phyloP scores from a whole-genome alignment of 2,797 vertebrate species.

The Lagodon rhomboides region DNA sequence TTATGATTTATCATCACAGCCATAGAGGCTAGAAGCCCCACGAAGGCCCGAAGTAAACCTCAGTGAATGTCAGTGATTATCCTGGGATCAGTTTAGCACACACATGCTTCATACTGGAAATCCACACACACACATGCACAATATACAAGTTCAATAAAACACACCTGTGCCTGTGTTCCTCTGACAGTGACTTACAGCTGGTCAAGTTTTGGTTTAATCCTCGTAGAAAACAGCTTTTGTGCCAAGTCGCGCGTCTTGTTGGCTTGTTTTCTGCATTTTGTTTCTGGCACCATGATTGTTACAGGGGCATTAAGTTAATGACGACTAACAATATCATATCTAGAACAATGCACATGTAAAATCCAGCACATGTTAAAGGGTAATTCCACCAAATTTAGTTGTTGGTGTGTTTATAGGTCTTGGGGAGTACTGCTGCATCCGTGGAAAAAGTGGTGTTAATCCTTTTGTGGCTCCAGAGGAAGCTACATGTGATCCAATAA shows the following conservation, averaged over 20 bases:
- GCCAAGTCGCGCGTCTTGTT: not conserved
- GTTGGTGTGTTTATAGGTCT: too few species aligned
- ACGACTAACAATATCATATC: not conserved
- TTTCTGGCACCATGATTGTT: not conserved
- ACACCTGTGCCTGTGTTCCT: constrained; percentile 4
- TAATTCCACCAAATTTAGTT: too few species aligned
- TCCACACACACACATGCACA: constrained; percentile 2
- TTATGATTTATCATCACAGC: not conserved
- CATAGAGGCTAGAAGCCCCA: not conserved
- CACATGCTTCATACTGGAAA: constrained; percentile 21
- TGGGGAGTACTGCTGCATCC: too few species aligned
- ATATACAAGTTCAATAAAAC: not conserved
- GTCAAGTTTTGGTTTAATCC: not conserved
- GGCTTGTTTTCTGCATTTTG: not conserved
- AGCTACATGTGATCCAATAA: too few species aligned
- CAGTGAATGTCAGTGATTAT: not conserved
- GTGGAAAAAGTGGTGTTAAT: too few species aligned
- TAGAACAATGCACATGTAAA: not conserved
- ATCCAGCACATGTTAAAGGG: not conserved
- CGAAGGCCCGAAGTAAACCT: not conserved
- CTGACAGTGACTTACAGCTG: not conserved
- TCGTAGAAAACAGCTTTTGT: not conserved
- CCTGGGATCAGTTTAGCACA: not conserved
- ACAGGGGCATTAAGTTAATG: not conserved
- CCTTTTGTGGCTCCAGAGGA: too few species aligned